Evolutionary conservation across 2,797 vertebrate genomes (phyloP).

Genomic region (Notolabrus celidotus): DNA sequence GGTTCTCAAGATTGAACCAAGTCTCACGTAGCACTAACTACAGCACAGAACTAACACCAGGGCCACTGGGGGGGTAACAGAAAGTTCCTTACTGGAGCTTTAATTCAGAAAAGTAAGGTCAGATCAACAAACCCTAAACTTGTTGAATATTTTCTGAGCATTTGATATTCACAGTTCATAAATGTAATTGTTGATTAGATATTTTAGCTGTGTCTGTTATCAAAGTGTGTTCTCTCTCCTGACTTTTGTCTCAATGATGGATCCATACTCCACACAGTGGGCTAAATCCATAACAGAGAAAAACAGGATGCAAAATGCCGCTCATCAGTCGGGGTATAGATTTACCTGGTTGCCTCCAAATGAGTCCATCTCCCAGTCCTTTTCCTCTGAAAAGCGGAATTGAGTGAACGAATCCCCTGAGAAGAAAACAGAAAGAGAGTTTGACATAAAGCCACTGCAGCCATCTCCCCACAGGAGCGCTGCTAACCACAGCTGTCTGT

Average conservation of each 20-base stretch:
- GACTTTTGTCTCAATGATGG: neutral
- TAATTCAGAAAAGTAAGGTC: too few relatives aligned
- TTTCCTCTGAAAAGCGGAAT: slow-evolving; percentile 95
- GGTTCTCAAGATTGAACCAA: too few relatives aligned
- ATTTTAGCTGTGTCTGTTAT: too few relatives aligned
- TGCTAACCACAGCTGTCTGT: neutral
- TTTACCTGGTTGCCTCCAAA: slow-evolving; percentile 87
- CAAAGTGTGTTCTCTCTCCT: too few relatives aligned
- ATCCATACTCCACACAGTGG: slow-evolving; percentile 7
- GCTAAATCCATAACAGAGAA: neutral
- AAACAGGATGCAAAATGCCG: neutral
- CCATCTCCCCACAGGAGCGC: neutral
- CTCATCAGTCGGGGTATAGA: slow-evolving; percentile 12
- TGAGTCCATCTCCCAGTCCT: slow-evolving; percentile 91
- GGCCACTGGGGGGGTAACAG: too few relatives aligned
- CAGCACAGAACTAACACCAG: too few relatives aligned
- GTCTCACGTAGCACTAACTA: too few relatives aligned
- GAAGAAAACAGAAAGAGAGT: slow-evolving; percentile 40
- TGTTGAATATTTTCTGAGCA: too few relatives aligned
- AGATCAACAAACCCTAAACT: too few relatives aligned
- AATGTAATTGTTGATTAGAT: too few relatives aligned
- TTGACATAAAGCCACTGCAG: neutral
- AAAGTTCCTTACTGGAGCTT: too few relatives aligned
- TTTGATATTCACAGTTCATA: too few relatives aligned
- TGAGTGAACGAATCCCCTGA: slow-evolving; percentile 95